A percentile compares a stretch with the other conserved stretches of the same genome.
Conservation (phyloP, 53 echinoderm and acorn worm species). For the Patiria pectinifera region DNA sequence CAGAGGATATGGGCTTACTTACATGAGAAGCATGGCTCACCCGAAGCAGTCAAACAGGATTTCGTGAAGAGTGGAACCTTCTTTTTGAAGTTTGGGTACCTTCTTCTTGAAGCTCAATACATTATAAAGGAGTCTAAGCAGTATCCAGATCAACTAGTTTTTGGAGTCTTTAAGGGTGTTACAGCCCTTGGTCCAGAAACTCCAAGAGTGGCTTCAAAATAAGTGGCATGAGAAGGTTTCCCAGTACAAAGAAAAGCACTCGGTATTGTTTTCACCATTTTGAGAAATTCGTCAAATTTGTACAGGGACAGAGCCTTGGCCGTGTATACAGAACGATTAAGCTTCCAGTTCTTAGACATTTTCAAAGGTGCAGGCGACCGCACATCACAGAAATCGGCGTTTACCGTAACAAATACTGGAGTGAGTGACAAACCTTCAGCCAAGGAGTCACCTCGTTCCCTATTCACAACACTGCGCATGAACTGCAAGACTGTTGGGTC, state of each 20-base stretch:
- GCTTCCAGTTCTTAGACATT: slow-evolving; percentile 58
- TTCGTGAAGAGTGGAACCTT: slow-evolving; percentile 57
- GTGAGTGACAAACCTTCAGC: slow-evolving; percentile 37
- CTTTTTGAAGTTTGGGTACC: slow-evolving; percentile 72
- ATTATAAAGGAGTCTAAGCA: slow-evolving; percentile 52
- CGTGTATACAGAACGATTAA: slow-evolving; percentile 66
- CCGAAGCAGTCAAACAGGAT: slow-evolving; percentile 71
- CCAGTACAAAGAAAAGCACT: slow-evolving; percentile 62
- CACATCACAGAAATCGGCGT: slow-evolving; percentile 29
- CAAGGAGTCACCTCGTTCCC: slow-evolving; percentile 9
- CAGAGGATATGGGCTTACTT: slow-evolving; percentile 66
- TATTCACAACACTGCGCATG: slow-evolving; percentile 66
- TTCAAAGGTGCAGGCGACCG: slow-evolving; percentile 30
- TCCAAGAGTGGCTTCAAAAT: slow-evolving; percentile 62
- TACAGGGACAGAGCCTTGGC: slow-evolving; percentile 58
- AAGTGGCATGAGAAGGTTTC: slow-evolving; percentile 67
- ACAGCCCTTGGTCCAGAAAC: slow-evolving; percentile 64
- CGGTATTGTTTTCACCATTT: slow-evolving; percentile 59
- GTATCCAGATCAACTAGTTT: slow-evolving; percentile 61
- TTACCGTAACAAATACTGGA: slow-evolving; percentile 59
- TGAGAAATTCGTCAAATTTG: slow-evolving; percentile 69
- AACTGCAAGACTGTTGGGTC: slow-evolving; percentile 61
- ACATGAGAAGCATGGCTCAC: slow-evolving; percentile 65
- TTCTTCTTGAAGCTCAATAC: slow-evolving; percentile 68
- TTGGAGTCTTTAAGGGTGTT: slow-evolving; percentile 68